Evolutionary conservation across 2,888 invertebrate genomes (phyloP).

Genomic region (Caenorhabditis afra): DNA sequence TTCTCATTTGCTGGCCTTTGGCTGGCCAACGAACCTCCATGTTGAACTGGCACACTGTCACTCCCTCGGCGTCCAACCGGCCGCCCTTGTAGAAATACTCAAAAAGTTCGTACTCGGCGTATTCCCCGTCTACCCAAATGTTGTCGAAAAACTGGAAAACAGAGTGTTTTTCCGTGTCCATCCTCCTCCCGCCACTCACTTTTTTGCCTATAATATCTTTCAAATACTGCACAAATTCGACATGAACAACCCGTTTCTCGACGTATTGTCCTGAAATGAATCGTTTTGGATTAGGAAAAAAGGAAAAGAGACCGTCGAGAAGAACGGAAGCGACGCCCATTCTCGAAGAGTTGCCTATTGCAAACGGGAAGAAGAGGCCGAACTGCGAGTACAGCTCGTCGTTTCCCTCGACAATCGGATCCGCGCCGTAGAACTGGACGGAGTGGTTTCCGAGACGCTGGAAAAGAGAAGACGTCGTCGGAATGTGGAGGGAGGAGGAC

Average conservation of each 20-base stretch:
- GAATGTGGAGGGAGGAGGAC: conserved; percentile 6
- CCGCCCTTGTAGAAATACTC: conserved; percentile 54
- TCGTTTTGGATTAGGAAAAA: too few species aligned
- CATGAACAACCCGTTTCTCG: conserved; percentile 36
- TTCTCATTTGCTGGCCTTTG: not conserved
- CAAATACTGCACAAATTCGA: conserved; percentile 39
- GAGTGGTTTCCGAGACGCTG: conserved; percentile 36
- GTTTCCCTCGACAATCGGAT: conserved; percentile 59
- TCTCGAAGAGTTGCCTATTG: conserved; percentile 46
- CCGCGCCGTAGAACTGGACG: conserved; percentile 49
- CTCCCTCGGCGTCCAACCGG: conserved; percentile 41
- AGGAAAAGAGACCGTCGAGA: conserved; percentile 19
- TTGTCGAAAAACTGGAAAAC: conserved; percentile 52
- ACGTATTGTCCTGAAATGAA: conserved; percentile 26
- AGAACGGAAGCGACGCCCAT: conserved; percentile 45
- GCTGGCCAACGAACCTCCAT: conserved; percentile 49
- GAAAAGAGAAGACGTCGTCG: too few species aligned
- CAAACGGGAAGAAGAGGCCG: conserved; percentile 53
- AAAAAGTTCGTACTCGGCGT: conserved; percentile 60
- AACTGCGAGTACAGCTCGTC: conserved; percentile 43
- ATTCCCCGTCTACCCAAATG: conserved; percentile 59
- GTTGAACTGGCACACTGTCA: conserved; percentile 61
- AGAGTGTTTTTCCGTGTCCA: not conserved
- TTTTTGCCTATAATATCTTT: conserved; percentile 38
- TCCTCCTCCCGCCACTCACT: conserved; percentile 5